Evolutionary conservation across 2,113 vertebrate genomes (phyloP).

Genomic region (Mohoua ochrocephala): DNA sequence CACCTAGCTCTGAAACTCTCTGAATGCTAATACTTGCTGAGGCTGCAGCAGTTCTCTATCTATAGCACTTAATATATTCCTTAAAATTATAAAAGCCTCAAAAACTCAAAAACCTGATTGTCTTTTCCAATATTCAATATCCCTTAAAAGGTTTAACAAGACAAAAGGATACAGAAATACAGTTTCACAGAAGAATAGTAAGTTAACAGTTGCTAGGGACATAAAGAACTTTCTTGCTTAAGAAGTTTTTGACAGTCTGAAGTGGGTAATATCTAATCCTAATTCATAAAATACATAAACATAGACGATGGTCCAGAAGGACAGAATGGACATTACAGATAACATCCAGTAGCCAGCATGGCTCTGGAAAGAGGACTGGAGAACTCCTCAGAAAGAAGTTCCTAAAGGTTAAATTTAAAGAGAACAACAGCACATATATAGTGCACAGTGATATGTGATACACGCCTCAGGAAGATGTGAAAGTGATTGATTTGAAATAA

Average conservation of each 20-base stretch:
- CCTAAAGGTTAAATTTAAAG: background rate
- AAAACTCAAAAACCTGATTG: background rate
- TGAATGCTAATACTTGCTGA: background rate
- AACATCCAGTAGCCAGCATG: background rate
- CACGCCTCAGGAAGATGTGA: background rate
- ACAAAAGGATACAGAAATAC: background rate
- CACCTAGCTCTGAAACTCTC: background rate
- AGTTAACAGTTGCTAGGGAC: background rate
- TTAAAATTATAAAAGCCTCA: background rate
- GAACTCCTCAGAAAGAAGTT: background rate
- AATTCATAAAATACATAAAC: background rate
- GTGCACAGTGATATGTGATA: too few species aligned
- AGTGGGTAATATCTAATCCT: background rate
- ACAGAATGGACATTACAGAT: background rate
- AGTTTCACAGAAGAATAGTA: background rate
- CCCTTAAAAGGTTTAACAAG: background rate
- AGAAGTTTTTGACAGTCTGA: background rate
- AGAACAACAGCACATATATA: background rate
- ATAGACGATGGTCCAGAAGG: background rate
- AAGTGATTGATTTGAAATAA: background rate
- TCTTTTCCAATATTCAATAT: background rate
- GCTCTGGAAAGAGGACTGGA: background rate
- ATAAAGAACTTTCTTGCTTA: background rate
- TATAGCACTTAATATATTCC: background rate
- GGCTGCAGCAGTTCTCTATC: background rate